A percentile compares a stretch with the other conserved stretches of the same genome.
Evolutionary conservation across 2,888 invertebrate species (phyloP).

Genomic region (Piscicola geometra): DNA sequence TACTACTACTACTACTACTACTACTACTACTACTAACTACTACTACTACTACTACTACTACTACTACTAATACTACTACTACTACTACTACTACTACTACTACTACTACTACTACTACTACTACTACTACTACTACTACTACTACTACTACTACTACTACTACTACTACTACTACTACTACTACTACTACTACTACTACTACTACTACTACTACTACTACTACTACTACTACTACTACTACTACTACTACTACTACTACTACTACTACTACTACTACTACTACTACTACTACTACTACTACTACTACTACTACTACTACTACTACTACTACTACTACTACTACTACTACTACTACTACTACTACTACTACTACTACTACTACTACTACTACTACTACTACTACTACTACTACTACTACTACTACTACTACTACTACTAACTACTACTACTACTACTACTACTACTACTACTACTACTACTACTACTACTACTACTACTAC

Average conservation of each 20-base stretch:
- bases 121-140: neutral
- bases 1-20: slow-evolving; percentile 35
- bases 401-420: no score
- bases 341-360: no score
- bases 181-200: neutral
- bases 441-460: slow-evolving; percentile 1
- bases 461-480: neutral
- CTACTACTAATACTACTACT: slow-evolving; percentile 18
- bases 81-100: neutral
- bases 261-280: slow-evolving; percentile 17
- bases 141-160: neutral
- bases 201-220: neutral
- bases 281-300: slow-evolving; percentile 20
- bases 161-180: neutral
- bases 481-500: slow-evolving; percentile 26
- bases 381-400: no score
- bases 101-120: neutral
- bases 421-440: slow-evolving; percentile 9
- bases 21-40: slow-evolving; percentile 29
- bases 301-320: slow-evolving; percentile 5
- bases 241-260: slow-evolving; percentile 15
- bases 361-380: no score
- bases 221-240: neutral
- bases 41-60: slow-evolving; percentile 23
- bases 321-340: neutral